These are phyloP conservation scores for Xiphophorus hellerii DNA, from an alignment of 2,113 vertebrate species.

Conservation along the genomic window DNA sequence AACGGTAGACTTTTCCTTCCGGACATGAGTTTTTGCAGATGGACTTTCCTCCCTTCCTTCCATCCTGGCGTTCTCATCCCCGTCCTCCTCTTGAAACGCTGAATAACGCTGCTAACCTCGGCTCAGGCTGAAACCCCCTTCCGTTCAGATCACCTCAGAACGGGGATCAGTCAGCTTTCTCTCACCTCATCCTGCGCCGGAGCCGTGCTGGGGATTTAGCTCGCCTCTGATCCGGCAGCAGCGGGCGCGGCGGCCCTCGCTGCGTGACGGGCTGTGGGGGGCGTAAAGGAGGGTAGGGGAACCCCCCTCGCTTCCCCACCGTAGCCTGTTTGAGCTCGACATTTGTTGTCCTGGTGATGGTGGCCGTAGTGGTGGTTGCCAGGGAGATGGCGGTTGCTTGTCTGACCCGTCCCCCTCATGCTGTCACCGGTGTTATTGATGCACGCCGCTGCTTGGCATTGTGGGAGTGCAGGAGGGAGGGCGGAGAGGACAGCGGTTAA, in stretches of 20 bases:
- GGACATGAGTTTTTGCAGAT: background rate
- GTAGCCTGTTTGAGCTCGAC: constrained; percentile 41
- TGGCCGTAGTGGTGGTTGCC: constrained; percentile 72
- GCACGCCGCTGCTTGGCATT: constrained; percentile 74
- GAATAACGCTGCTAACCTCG: constrained; percentile 44
- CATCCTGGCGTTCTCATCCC: constrained; percentile 6
- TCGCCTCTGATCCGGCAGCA: constrained; percentile 70
- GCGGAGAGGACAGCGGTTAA: constrained; percentile 75
- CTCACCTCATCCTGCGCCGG: constrained; percentile 61
- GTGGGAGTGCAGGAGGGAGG: constrained; percentile 75
- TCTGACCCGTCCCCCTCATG: constrained; percentile 77
- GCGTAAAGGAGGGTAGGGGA: constrained; percentile 46
- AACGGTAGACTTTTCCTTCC: background rate
- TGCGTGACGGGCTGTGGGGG: constrained; percentile 59
- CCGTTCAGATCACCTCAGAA: constrained; percentile 67
- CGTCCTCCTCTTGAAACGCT: constrained; percentile 33
- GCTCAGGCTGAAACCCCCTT: constrained; percentile 53
- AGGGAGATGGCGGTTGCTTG: constrained; percentile 77
- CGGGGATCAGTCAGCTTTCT: constrained; percentile 65
- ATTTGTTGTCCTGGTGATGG: constrained; percentile 79
- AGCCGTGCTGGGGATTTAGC: constrained; percentile 70
- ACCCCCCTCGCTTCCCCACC: constrained; percentile 29
- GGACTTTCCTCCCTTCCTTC: constrained; percentile 1
- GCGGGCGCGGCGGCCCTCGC: constrained; percentile 64
- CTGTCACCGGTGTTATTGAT: constrained; percentile 80